Conservation (phyloP, 2,113 vertebrate species). For the Mustela nigripes region DNA sequence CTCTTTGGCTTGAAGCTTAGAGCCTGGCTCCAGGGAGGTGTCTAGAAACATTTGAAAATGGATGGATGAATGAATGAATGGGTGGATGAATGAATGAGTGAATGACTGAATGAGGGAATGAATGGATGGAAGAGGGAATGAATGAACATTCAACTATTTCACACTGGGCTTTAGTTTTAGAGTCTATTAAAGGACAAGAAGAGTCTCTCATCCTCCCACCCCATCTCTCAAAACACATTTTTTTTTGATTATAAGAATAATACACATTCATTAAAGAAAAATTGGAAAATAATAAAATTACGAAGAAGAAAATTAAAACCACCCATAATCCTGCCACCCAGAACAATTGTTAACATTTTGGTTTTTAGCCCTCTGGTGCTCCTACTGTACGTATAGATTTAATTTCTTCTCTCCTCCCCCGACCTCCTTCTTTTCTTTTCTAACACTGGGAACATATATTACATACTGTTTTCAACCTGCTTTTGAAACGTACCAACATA, state of each 20-base stretch:
- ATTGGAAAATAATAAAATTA: constrained; percentile 82
- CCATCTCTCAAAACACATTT: constrained; percentile 60
- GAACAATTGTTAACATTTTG: constrained; percentile 47
- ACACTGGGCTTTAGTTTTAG: constrained; percentile 11
- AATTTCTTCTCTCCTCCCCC: neutral
- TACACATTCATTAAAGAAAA: constrained; percentile 78
- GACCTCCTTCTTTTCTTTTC: neutral
- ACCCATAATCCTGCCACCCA: constrained; percentile 74
- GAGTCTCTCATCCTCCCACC: neutral
- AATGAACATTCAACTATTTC: neutral
- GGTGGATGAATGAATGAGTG: neutral
- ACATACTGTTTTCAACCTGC: neutral
- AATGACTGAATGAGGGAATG: neutral
- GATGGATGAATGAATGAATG: neutral
- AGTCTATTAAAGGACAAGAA: constrained; percentile 32
- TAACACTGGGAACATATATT: neutral
- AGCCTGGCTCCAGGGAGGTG: neutral
- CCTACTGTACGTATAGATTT: neutral
- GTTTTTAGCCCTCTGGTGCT: neutral
- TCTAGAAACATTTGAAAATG: neutral
- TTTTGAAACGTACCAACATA: neutral
- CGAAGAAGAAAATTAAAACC: constrained; percentile 80
- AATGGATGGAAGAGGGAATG: neutral
- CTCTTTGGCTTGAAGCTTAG: neutral
- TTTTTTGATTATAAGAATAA: constrained; percentile 79